Evolutionary conservation across 2,113 vertebrate genomes (phyloP), one percentile per base, ranked within the genome.

Genomic region (Bubalus kerabau): DNA sequence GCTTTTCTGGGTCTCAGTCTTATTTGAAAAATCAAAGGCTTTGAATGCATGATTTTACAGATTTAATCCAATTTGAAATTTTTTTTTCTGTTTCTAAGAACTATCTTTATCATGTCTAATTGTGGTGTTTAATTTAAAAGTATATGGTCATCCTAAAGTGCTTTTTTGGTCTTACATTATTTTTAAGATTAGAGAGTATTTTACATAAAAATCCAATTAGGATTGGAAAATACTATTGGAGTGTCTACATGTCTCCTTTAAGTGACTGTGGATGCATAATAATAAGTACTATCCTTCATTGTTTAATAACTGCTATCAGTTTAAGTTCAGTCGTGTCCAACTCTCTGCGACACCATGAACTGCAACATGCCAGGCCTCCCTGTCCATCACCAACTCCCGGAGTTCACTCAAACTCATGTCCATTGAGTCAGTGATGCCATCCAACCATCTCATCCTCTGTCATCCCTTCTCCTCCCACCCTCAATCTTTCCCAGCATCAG

Each of bases 241-340:
- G 2, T 57, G 12, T 50, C 17, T n/a, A 1, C 12, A 52, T 50
- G 3, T 52, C 67, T 82, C 9, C 76, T 82, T 76, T 50, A 83
- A 94, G 15, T 81, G 26, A 56, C 32, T 43, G 9, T 32, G 5
- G 30, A 40, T 9, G 11, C 30, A 28, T 59, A 71, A 15, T 56
- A 50, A 30, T 84, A 32, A 57, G 67, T 82, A 80, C n/a, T 67
- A 14, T 30, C 8, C 36, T 87, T 80, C 81, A 21, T 0, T 82
- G 56, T 50, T 78, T 94, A 82, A 82, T n/a, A 76, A 48, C 13
- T 32, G 9, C n/a, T 84, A 0, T 62, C 64, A 71, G 17, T 71
- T 71, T 36, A 17, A 21, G 64, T 71, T 36, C 7, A n/a, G 62
- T 64, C 1, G 0, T 64, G 62, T n/a, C 62, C 0, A 0, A n/a